Conservation (phyloP, 2,888 invertebrate genomes). For the Aquatica leii region DNA sequence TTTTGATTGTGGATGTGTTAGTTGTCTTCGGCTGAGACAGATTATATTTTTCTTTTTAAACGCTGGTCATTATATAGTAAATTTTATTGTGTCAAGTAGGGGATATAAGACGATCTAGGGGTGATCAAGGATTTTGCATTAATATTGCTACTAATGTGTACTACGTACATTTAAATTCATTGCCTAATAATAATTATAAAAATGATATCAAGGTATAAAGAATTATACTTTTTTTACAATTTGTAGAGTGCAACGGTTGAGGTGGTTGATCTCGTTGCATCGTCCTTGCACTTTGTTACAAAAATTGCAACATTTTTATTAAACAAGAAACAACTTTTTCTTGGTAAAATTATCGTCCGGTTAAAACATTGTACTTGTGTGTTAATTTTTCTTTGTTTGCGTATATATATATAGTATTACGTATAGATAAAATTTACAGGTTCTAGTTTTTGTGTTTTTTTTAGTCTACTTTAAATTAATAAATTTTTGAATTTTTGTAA, state of each 20-base stretch:
- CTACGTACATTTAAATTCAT: not conserved
- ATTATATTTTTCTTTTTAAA: not conserved
- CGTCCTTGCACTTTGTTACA: conserved; percentile 8
- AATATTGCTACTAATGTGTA: not conserved
- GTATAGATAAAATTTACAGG: too few relatives aligned
- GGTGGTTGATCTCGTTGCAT: not conserved
- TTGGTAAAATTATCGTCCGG: too few relatives aligned
- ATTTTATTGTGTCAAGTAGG: conserved; percentile 21
- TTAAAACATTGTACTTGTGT: too few relatives aligned
- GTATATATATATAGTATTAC: too few relatives aligned
- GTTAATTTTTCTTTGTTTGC: too few relatives aligned
- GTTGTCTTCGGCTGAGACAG: conserved; percentile 35
- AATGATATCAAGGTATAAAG: not conserved
- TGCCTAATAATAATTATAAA: not conserved
- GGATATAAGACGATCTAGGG: conserved; percentile 13
- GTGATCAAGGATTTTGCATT: conserved; percentile 1
- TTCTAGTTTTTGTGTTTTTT: too few relatives aligned
- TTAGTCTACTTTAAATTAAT: too few relatives aligned
- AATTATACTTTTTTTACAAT: not conserved
- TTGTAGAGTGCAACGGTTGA: not conserved
- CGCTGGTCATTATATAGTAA: not conserved
- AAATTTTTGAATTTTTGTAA: too few relatives aligned
- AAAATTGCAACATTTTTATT: too few relatives aligned
- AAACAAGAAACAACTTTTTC: too few relatives aligned
- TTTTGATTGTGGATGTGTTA: conserved; percentile 35